Percentiles rank a stretch among this genome's conserved stretches.
Conservation (phyloP, 2,888 invertebrate species). For the Meganola albula region DNA sequence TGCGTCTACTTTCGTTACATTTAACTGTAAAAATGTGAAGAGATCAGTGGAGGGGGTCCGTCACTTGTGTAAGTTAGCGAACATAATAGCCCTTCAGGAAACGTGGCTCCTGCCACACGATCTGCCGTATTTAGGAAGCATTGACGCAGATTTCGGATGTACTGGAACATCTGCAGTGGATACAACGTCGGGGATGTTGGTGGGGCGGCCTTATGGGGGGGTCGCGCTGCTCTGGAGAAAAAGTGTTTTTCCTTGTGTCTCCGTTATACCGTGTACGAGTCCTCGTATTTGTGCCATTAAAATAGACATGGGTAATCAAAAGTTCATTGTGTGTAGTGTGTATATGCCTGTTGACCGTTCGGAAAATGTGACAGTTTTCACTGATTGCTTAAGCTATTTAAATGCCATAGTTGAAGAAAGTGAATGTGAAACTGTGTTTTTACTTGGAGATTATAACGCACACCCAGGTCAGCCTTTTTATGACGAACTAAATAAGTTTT, state of each 20-base stretch:
- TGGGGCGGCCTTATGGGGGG: neutral
- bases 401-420: neutral
- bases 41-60: slow-evolving; percentile 4
- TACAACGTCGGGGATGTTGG: slow-evolving; percentile 1
- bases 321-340: too few relatives aligned
- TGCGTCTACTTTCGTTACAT: slow-evolving; percentile 1
- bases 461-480: neutral
- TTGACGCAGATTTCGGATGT: neutral
- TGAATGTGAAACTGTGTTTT: neutral
- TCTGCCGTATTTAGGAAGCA: slow-evolving; percentile 3
- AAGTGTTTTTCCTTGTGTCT: neutral
- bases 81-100: too few relatives aligned
- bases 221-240: neutral
- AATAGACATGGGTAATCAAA: too few relatives aligned
- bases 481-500: neutral
- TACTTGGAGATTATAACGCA: slow-evolving; percentile 1
- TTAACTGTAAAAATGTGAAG: slow-evolving; percentile 8
- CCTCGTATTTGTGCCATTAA: neutral
- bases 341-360: slow-evolving; percentile 1
- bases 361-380: neutral
- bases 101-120: too few relatives aligned
- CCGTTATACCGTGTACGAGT: neutral
- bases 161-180: slow-evolving; percentile 5
- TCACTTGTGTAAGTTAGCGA: neutral
- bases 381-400: neutral